Base-by-base conservation (phyloP, 2,113 vertebrate genomes). In the Sminthopsis crassicaudata region DNA sequence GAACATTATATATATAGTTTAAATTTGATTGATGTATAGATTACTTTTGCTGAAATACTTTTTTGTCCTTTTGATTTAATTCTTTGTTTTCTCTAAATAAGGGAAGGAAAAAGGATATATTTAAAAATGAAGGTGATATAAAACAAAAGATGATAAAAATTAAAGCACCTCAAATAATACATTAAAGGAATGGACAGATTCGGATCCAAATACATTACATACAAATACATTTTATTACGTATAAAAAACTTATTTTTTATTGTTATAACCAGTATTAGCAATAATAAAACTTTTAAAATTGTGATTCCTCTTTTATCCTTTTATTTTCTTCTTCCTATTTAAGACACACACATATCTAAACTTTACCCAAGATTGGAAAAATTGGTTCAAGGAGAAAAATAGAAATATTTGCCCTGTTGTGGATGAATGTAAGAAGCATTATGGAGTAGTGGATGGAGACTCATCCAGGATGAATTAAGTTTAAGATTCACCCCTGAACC, bases 291-390 rank as follows among this genome's bases (percentile, higher is more conserved):
- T 53, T 11, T 94, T 90, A 91, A 25, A 46, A 9, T 46, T 96
- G 8, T n/a, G 1, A 3, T 53, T 93, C 94, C 36, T 19, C 0
- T 6, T 3, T 23, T 36, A 26, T 90, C 89, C 9, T 6, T 42
- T 92, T 51, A 89, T 91, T 22, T 91, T 93, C 42, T 53, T 54
- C 8, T 67, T 36, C 54, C 26, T 91, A 50, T 94, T 91, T 95
- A 89, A 92, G 96, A 84, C 60, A 94, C 53, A 94, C 91, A 92
- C 30, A 36, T 7, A 48, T 36, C 30, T 67, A 67, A 67, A 30
- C 30, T 30, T 67, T 67, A 36, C 14, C 30, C 60, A 67, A 60
- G n/a, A 30, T 36, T 67, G 14, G 60, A 67, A 67, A 36, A 30
- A 36, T 67, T 67, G 60, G 11, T 22, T 30, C 30, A 11, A 67